Evolutionary conservation across 2,113 vertebrate species (phyloP), one percentile per base, ranked within the genome.

Genomic region (Aegithalos caudatus): DNA sequence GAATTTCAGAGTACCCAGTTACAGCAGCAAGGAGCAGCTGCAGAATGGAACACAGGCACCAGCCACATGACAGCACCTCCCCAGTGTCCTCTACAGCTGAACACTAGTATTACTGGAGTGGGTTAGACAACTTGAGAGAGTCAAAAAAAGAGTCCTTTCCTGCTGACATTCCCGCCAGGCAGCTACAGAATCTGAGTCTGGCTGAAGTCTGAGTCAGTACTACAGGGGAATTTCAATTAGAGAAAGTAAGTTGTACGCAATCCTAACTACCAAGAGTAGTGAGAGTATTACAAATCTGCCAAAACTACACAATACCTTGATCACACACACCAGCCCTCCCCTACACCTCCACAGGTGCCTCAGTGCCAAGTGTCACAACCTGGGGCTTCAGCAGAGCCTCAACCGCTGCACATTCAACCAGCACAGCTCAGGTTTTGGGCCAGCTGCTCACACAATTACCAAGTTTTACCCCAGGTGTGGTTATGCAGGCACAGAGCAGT

Each of bases 381-480:
- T 6, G 17, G 16, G 31, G 17, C 56, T n/a, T 1, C 51, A 19
- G 40, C 67, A 33, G 14, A 22, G 44, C 29, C 61, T 35, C 17
- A 20, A 8, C 5, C 14, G 2, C 2, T 6, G 11, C 17, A 16
- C 13, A 3, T 3, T 0, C 4, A 22, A 16, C 3, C 64, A 66
- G 38, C 11, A 7, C 11, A 21, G 29, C 48, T 21, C 20, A 10
- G 3, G 11, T 3, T 48, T 11, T 1, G 27, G n/a, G 57, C 25
- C 45, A 44, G 31, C 40, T 73, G 58, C 6, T 51, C 33, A 19
- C 20, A 7, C 31, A 10, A 7, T 5, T 2, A 23, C 25, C 35
- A 40, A 15, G 14, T 20, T 62, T 7, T 7, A 19, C 8, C 33
- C 9, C 58, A 38, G 50, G 29, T 7, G 42, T 28, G 53, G 18